phyloP scores from a whole-genome alignment of 2,888 invertebrate species.

The Agrochola litura region DNA sequence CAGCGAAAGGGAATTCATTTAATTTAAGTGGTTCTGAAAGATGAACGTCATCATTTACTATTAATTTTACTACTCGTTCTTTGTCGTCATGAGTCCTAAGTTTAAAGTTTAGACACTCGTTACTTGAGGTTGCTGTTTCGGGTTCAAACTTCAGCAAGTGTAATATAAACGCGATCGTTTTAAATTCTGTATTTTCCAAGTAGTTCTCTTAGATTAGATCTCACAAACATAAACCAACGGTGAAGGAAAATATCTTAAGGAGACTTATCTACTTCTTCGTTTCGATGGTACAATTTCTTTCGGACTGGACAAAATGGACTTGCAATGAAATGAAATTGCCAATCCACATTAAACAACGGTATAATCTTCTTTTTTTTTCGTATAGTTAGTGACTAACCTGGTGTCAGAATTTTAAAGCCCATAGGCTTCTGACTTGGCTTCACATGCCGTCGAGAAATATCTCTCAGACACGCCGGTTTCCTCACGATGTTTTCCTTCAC shows the following conservation, averaged over 20 bases:
- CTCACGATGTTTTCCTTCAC: too few relatives aligned
- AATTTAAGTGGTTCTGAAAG: constrained; percentile 2
- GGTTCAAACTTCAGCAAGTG: not conserved
- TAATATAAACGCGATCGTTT: not conserved
- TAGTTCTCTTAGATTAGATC: not conserved
- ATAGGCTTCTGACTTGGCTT: too few relatives aligned
- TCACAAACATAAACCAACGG: too few relatives aligned
- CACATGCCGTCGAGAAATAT: too few relatives aligned
- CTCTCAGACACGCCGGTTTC: too few relatives aligned
- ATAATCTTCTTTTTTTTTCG: too few relatives aligned
- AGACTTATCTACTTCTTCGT: not conserved
- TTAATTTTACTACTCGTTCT: not conserved
- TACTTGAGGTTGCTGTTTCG: not conserved
- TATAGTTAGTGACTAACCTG: too few relatives aligned
- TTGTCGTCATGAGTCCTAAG: not conserved
- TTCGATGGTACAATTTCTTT: not conserved
- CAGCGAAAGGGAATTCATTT: constrained; percentile 6
- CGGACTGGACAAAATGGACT: not conserved
- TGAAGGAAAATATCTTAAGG: not conserved
- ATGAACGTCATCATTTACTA: not conserved
- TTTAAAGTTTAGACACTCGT: not conserved
- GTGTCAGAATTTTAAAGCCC: too few relatives aligned
- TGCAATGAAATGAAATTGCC: not conserved
- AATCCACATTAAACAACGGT: not conserved
- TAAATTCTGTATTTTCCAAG: not conserved